Evolutionary conservation across 2,797 vertebrate genomes (phyloP).

Genomic region (Dendrocincla fuliginosa): DNA sequence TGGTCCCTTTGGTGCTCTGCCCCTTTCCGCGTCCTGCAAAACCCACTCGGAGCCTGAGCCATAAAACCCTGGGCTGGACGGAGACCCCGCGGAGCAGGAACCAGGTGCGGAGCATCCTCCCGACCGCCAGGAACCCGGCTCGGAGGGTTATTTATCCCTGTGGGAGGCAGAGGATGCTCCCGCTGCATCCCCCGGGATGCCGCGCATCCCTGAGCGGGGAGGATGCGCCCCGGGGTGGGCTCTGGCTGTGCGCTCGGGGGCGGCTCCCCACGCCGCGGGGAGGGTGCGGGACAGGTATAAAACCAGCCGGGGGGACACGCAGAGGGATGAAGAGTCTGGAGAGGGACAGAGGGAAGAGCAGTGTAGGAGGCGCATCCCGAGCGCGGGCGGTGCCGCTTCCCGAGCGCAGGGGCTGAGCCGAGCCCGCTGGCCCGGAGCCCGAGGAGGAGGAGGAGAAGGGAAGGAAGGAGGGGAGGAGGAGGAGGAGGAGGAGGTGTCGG

Average conservation of each 20-base stretch:
- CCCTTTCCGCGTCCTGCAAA: not conserved
- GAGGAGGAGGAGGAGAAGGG: not conserved
- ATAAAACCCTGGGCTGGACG: not conserved
- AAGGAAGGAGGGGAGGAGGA: too few species aligned
- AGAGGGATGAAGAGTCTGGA: accelerated
- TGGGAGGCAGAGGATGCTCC: too few species aligned
- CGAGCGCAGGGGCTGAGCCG: not conserved
- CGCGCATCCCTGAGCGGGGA: not conserved
- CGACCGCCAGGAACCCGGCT: not conserved
- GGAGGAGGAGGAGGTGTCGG: not conserved
- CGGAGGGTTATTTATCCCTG: not conserved
- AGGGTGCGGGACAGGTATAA: not conserved
- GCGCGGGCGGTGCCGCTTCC: not conserved
- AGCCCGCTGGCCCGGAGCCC: not conserved
- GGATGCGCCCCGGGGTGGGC: not conserved
- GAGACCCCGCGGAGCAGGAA: not conserved
- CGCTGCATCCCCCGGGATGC: not conserved
- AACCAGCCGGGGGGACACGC: not conserved
- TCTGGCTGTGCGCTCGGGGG: not conserved
- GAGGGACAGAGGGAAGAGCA: accelerated
- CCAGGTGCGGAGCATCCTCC: not conserved
- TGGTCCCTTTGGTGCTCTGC: not conserved
- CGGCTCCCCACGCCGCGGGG: not conserved
- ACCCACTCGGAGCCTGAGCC: not conserved
- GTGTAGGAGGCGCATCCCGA: not conserved